These are phyloP conservation scores for Habrosyne pyritoides DNA, from an alignment of 2,888 invertebrate species.

Conservation along the genomic window DNA sequence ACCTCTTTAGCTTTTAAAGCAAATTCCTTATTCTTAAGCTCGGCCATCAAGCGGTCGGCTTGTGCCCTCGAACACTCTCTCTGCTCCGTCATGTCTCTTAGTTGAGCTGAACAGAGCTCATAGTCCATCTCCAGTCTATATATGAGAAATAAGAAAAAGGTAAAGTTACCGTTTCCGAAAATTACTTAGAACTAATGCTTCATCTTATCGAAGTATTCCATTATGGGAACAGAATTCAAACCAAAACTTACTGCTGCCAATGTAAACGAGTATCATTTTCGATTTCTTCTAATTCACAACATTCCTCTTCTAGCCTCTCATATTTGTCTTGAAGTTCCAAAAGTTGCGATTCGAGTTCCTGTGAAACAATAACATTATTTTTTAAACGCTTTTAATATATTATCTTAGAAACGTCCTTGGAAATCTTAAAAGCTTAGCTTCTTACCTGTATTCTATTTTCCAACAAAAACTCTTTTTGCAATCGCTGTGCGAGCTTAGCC, in stretches of 20 bases:
- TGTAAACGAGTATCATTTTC: conserved; percentile 88
- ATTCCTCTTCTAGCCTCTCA: conserved; percentile 87
- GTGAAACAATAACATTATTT: conserved; percentile 16
- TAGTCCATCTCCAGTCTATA: conserved; percentile 86
- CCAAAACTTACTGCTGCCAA: conserved; percentile 80
- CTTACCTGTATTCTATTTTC: conserved; percentile 76
- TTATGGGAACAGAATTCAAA: background rate
- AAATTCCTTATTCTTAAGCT: conserved; percentile 71
- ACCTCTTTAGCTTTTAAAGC: conserved; percentile 82
- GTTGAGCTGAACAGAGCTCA: conserved; percentile 83
- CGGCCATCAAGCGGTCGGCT: conserved; percentile 69
- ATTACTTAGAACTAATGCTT: too few species aligned
- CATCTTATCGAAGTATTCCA: too few species aligned
- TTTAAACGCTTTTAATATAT: background rate
- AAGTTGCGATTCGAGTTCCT: conserved; percentile 82
- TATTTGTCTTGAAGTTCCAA: conserved; percentile 85
- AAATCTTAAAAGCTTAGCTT: background rate
- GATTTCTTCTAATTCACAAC: conserved; percentile 89
- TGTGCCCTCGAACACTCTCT: conserved; percentile 80
- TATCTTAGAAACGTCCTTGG: background rate
- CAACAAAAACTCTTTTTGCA: conserved; percentile 84
- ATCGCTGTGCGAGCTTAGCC: conserved; percentile 84
- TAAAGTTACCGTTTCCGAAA: too few species aligned
- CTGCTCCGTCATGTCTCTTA: conserved; percentile 84
- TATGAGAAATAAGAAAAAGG: too few species aligned